phyloP scores from a whole-genome alignment of 2,888 invertebrate genomes.

The Lacanobia oleracea region DNA sequence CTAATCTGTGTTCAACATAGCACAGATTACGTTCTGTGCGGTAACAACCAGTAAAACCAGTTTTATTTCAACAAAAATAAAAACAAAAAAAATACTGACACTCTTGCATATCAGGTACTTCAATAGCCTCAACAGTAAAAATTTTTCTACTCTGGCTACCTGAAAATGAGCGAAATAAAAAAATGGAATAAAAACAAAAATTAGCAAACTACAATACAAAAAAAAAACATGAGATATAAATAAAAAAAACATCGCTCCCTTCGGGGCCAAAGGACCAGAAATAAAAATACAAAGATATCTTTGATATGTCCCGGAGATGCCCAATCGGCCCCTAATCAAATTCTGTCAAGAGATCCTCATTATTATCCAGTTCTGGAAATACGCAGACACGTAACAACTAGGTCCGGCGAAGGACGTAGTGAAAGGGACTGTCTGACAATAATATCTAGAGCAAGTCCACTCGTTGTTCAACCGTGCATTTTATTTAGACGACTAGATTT shows the following conservation, averaged over 20 bases:
- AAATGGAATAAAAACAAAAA: constrained; percentile 68
- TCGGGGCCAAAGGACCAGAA: not conserved
- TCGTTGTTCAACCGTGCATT: not conserved
- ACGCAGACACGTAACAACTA: constrained; percentile 15
- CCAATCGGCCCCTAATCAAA: constrained; percentile 23
- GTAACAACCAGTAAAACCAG: constrained; percentile 17
- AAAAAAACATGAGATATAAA: not conserved
- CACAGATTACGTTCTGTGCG: not conserved
- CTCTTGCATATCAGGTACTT: constrained; percentile 88
- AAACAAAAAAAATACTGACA: constrained; percentile 83
- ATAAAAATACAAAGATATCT: not conserved
- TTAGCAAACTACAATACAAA: constrained; percentile 67
- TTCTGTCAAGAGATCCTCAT: constrained; percentile 10
- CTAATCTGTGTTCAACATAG: not conserved
- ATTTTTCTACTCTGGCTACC: constrained; percentile 81
- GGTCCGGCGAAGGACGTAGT: constrained; percentile 6
- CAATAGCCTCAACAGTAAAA: constrained; percentile 85
- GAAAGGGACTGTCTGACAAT: constrained; percentile 20
- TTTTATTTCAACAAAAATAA: constrained; percentile 43
- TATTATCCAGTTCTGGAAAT: not conserved
- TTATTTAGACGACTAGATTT: constrained; percentile 8
- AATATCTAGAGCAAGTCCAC: constrained; percentile 3
- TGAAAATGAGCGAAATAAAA: constrained; percentile 80
- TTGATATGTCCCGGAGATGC: constrained; percentile 11
- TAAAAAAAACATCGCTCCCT: no score